These are phyloP conservation scores for Xiphorhynchus elegans DNA, from an alignment of 2,113 vertebrate species.

Conservation along the genomic window DNA sequence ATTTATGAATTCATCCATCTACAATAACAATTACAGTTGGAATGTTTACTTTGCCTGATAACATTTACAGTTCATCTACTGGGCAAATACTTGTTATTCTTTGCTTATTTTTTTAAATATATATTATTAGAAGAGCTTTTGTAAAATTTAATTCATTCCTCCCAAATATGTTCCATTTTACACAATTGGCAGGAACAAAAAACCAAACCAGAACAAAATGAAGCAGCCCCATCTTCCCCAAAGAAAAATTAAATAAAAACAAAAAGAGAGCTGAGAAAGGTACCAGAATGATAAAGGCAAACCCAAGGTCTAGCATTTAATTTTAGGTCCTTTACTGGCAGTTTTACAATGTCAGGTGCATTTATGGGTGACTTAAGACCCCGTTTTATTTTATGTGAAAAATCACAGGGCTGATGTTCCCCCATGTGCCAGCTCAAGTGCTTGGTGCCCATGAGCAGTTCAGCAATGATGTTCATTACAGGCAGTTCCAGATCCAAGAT, in stretches of 20 bases:
- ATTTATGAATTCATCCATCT: constrained; percentile 68
- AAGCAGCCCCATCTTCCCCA: neutral
- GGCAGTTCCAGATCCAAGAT: neutral
- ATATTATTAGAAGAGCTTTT: constrained; percentile 55
- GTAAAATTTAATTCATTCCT: constrained; percentile 54
- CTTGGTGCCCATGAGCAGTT: neutral
- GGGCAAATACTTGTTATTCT: constrained; percentile 69
- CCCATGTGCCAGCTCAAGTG: rapidly evolving
- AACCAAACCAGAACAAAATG: constrained; percentile 2
- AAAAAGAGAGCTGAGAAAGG: neutral
- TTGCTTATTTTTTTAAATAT: constrained; percentile 57
- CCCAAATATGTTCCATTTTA: constrained; percentile 19
- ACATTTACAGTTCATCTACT: constrained; percentile 69
- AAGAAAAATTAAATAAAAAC: neutral
- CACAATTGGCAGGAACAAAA: constrained; percentile 1
- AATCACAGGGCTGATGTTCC: neutral
- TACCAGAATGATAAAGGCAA: neutral
- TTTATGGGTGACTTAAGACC: neutral
- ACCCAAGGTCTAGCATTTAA: neutral
- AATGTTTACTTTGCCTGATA: constrained; percentile 75
- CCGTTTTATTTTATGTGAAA: neutral
- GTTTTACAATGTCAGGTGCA: neutral
- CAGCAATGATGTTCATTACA: rapidly evolving
- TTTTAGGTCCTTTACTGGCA: neutral
- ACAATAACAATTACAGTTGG: constrained; percentile 70